These are phyloP conservation scores for Paratilapia polleni DNA, from an alignment of 2,113 vertebrate genomes.

Conservation along the genomic window DNA sequence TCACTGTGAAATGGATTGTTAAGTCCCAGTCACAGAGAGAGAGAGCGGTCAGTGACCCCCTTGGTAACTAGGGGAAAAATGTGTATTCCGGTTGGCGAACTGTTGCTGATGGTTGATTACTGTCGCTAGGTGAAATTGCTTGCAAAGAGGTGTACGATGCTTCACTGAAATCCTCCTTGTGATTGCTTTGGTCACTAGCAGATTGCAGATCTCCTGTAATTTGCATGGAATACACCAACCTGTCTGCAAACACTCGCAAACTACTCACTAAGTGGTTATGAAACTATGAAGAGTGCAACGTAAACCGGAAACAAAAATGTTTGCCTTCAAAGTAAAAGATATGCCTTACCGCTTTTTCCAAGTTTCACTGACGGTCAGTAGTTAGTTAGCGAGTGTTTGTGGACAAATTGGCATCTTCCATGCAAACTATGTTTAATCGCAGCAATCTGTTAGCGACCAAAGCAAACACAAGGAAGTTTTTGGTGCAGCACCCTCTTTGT, in stretches of 20 bases:
- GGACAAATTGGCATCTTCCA: not conserved
- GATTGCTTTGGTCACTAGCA: fast-evolving
- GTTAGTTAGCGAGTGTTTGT: not conserved
- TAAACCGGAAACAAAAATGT: not conserved
- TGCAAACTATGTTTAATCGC: too few relatives aligned
- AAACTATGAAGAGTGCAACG: too few relatives aligned
- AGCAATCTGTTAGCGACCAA: not conserved
- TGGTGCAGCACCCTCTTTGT: not conserved
- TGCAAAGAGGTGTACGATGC: not conserved
- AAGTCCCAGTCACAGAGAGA: too few relatives aligned
- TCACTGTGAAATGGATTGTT: too few relatives aligned
- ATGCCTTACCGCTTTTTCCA: not conserved
- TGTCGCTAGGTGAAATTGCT: not conserved
- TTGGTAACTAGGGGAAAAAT: too few relatives aligned
- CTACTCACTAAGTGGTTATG: too few relatives aligned
- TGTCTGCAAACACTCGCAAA: not conserved
- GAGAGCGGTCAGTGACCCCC: too few relatives aligned
- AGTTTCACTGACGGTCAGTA: not conserved
- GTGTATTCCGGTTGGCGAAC: too few relatives aligned
- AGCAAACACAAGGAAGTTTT: not conserved
- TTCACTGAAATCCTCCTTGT: fast-evolving
- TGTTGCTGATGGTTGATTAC: not conserved
- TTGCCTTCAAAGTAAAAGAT: not conserved
- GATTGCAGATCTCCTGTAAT: not conserved
- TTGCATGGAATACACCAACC: not conserved